These are phyloP conservation scores for Dicentrarchus labrax DNA, from an alignment of 2,113 vertebrate genomes.

Conservation along the genomic window DNA sequence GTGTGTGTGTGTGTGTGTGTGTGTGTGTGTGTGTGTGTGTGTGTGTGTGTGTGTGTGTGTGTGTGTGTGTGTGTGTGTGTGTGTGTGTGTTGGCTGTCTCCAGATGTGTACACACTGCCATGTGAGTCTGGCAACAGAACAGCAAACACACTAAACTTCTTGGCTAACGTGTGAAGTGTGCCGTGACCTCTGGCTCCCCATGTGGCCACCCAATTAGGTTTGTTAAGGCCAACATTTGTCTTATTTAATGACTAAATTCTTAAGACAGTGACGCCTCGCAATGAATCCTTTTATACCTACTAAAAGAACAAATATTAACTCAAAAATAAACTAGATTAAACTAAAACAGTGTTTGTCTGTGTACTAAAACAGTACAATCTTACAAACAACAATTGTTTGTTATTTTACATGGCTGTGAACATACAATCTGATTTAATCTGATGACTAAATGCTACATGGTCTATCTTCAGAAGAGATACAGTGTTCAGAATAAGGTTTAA, in stretches of 20 bases:
- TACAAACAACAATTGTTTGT: conserved; percentile 46
- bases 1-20: conserved; percentile 17
- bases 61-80: conserved; percentile 16
- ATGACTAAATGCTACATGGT: not conserved
- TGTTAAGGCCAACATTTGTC: conserved; percentile 41
- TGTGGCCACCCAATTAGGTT: conserved; percentile 58
- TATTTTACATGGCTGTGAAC: conserved; percentile 58
- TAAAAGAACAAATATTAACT: not conserved
- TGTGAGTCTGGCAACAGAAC: conserved; percentile 24
- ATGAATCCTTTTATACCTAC: not conserved
- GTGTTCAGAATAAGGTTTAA: not conserved
- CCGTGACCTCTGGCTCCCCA: conserved; percentile 22
- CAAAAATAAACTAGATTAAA: not conserved
- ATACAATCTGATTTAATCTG: not conserved
- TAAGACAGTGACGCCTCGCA: not conserved
- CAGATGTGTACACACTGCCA: conserved; percentile 69
- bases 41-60: not conserved
- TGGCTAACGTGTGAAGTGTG: conserved; percentile 69
- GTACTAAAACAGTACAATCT: not conserved
- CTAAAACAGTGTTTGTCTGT: not conserved
- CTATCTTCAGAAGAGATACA: not conserved
- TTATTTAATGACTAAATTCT: conserved; percentile 17
- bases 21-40: conserved; percentile 1
- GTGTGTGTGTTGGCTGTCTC: conserved; percentile 23
- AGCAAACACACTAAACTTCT: conserved; percentile 64